Evolutionary conservation across 2,113 vertebrate genomes (phyloP).

Genomic region (Sarotherodon lohbergeri): DNA sequence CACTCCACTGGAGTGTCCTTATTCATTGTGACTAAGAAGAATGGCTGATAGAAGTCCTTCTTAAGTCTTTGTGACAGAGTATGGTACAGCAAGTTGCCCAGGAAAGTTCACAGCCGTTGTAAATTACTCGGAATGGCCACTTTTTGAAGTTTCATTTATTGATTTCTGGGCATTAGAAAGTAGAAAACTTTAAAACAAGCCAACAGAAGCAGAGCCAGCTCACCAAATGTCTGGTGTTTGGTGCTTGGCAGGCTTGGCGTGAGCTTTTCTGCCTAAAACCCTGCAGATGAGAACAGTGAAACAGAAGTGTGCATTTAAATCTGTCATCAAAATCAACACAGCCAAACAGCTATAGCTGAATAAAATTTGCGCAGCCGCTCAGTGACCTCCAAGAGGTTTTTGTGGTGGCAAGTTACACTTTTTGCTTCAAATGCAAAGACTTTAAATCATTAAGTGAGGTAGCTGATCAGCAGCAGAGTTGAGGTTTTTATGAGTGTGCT

Average conservation of each 20-base stretch:
- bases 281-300: not conserved
- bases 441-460: not conserved
- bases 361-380: not conserved
- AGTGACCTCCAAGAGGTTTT: not conserved
- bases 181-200: not conserved
- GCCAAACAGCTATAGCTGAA: not conserved
- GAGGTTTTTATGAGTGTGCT: not conserved
- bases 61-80: not conserved
- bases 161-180: not conserved
- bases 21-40: slow-evolving; percentile 6
- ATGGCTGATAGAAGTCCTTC: not conserved
- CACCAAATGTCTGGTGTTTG: not conserved
- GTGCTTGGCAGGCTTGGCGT: not conserved
- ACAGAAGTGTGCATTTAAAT: not conserved
- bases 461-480: not conserved
- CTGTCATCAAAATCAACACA: not conserved
- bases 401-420: not conserved
- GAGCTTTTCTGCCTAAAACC: not conserved
- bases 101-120: not conserved
- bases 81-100: not conserved
- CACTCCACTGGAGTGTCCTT: slow-evolving; percentile 15
- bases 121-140: not conserved
- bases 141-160: not conserved
- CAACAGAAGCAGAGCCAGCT: not conserved
- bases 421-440: not conserved